These are phyloP conservation scores for Periphyllus acericola DNA, from an alignment of 2,888 invertebrate species.

Conservation along the genomic window DNA sequence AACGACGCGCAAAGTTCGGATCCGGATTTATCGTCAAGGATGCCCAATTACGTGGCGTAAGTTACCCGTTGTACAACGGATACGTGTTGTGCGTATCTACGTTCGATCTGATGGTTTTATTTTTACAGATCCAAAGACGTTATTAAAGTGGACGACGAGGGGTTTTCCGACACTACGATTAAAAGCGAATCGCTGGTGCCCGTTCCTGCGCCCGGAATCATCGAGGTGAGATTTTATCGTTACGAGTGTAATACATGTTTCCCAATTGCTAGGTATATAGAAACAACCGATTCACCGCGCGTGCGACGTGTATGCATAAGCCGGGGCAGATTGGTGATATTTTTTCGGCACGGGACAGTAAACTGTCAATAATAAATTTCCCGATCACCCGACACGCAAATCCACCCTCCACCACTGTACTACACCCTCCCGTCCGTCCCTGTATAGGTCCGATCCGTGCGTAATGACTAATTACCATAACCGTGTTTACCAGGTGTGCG, in stretches of 20 bases:
- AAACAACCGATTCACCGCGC: too few species aligned
- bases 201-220: constrained; percentile 70
- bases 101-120: neutral
- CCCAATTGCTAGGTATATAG: too few species aligned
- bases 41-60: neutral
- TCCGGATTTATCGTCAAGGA: constrained; percentile 3
- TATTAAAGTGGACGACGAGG: constrained; percentile 5
- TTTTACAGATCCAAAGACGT: constrained; percentile 25
- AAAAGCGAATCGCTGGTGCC: constrained; percentile 66
- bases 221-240: constrained; percentile 71
- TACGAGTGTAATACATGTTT: too few species aligned
- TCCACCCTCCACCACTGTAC: too few species aligned
- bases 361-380: too few species aligned
- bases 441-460: neutral
- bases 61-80: neutral
- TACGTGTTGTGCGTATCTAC: neutral
- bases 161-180: constrained; percentile 8
- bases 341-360: too few species aligned
- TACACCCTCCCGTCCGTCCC: too few species aligned
- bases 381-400: too few species aligned
- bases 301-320: too few species aligned
- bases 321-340: too few species aligned
- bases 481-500: constrained; percentile 81
- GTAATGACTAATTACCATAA: neutral
- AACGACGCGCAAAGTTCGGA: constrained; percentile 50